A percentile compares a stretch with the other conserved stretches of the same genome.
These are phyloP conservation scores for Archaeoteleia sp. DNA, from an alignment of 2,888 invertebrate genomes.

Conservation along the genomic window DNA sequence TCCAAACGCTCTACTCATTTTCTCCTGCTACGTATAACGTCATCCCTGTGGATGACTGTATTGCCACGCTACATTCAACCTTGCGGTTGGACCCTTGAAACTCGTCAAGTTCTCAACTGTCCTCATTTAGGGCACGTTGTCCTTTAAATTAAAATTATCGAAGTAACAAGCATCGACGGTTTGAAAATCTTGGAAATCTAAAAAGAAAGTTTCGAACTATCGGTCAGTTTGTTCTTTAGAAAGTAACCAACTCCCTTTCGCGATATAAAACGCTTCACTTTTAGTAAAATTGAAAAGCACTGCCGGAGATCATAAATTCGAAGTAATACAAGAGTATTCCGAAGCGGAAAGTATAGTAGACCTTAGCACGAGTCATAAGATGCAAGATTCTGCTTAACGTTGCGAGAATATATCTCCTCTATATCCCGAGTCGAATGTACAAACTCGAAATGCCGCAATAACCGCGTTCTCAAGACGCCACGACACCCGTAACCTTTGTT, in stretches of 20 bases:
- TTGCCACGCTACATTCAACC: constrained; percentile 37
- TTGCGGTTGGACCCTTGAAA: constrained; percentile 40
- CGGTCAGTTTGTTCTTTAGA: neutral
- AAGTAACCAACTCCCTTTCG: constrained; percentile 5
- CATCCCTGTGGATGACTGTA: constrained; percentile 42
- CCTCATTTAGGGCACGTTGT: constrained; percentile 22
- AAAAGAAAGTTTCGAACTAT: too few species aligned
- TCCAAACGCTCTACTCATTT: constrained; percentile 33
- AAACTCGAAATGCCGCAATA: constrained; percentile 36
- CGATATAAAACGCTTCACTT: neutral
- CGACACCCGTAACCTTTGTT: constrained; percentile 37
- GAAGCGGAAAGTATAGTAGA: constrained; percentile 23
- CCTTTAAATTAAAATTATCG: constrained; percentile 15
- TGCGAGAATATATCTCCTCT: constrained; percentile 27
- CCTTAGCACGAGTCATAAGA: constrained; percentile 24
- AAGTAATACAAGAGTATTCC: constrained; percentile 10
- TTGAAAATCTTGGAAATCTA: neutral
- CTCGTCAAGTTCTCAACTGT: constrained; percentile 36
- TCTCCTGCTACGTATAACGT: constrained; percentile 42
- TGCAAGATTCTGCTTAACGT: constrained; percentile 34
- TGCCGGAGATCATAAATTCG: constrained; percentile 17
- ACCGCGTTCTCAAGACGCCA: constrained; percentile 29
- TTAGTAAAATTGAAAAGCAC: neutral
- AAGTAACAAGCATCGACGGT: constrained; percentile 20
- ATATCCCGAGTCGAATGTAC: constrained; percentile 27